A percentile compares a stretch with the other conserved stretches of the same genome.
Evolutionary conservation across 1,140 invertebrate species (phyloP).

Genomic region (Nylanderia fulva): DNA sequence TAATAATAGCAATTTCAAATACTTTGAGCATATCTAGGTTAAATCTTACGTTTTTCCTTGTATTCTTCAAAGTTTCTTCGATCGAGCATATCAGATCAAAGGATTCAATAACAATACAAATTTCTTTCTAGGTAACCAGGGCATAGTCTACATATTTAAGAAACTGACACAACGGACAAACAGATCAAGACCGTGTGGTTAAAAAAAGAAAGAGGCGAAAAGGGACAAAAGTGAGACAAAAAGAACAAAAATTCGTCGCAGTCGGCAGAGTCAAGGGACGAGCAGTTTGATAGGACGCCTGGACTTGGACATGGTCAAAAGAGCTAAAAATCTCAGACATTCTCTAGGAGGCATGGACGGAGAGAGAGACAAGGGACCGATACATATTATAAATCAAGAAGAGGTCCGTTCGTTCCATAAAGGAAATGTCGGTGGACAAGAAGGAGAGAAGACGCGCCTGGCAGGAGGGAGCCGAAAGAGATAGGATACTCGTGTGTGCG

Average conservation of each 20-base stretch:
- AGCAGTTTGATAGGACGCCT: conserved; percentile 18
- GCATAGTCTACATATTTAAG: conserved; percentile 31
- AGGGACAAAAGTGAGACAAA: conserved; percentile 18
- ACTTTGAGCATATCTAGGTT: conserved; percentile 42
- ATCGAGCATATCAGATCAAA: background rate
- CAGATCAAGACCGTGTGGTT: background rate
- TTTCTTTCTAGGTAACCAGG: background rate
- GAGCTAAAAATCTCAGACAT: conserved; percentile 38
- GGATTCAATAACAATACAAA: conserved; percentile 5
- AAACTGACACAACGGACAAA: background rate
- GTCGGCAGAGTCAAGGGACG: conserved; percentile 13
- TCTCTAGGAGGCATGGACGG: conserved; percentile 58
- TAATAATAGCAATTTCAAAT: conserved; percentile 61
- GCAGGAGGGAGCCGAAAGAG: conserved; percentile 7
- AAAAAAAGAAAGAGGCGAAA: conserved; percentile 2
- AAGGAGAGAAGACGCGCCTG: conserved; percentile 61
- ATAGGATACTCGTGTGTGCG: conserved; percentile 52
- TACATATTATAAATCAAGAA: conserved; percentile 78
- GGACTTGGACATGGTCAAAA: conserved; percentile 33
- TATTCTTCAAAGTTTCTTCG: background rate
- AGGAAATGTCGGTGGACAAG: conserved; percentile 69
- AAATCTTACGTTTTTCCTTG: conserved; percentile 3
- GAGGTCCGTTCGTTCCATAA: conserved; percentile 66
- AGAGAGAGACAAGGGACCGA: conserved; percentile 68
- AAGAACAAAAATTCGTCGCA: conserved; percentile 41